phyloP scores from a whole-genome alignment of 2,797 vertebrate species.

The Myotis pilosus region DNA sequence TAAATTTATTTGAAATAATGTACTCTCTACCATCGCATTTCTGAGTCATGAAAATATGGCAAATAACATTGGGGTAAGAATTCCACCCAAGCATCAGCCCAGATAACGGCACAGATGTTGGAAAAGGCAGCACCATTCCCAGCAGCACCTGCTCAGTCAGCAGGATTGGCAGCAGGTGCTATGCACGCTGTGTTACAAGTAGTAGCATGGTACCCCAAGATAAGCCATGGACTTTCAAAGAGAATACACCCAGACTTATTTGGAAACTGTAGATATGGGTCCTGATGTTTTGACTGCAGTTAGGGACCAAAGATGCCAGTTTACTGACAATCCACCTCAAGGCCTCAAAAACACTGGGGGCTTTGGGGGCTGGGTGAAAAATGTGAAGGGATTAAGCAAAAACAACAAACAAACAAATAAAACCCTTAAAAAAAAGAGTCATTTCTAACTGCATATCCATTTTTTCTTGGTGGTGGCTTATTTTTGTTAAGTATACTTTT shows the following conservation, averaged over 20 bases:
- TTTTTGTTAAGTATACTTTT: too few species aligned
- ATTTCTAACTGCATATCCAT: neutral
- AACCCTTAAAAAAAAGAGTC: neutral
- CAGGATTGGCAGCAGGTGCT: neutral
- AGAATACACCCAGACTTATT: neutral
- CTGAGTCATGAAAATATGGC: neutral
- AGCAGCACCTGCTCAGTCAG: neutral
- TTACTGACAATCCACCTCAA: neutral
- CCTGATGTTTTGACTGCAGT: neutral
- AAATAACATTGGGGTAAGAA: neutral
- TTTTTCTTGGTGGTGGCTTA: neutral
- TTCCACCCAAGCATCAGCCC: neutral
- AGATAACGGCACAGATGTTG: neutral
- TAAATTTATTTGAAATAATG: slow-evolving; percentile 1
- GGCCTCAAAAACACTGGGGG: neutral
- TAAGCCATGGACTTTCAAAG: rapidly evolving
- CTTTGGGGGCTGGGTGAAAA: neutral
- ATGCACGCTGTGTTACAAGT: neutral
- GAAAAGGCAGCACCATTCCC: neutral
- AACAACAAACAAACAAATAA: neutral
- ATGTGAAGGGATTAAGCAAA: neutral
- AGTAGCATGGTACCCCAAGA: neutral
- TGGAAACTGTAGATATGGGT: neutral
- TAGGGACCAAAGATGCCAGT: neutral
- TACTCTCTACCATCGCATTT: neutral